Evolutionary conservation across 2,888 invertebrate genomes (phyloP), one percentile per base, ranked within the genome.

Genomic region (Athetis lepigone): DNA sequence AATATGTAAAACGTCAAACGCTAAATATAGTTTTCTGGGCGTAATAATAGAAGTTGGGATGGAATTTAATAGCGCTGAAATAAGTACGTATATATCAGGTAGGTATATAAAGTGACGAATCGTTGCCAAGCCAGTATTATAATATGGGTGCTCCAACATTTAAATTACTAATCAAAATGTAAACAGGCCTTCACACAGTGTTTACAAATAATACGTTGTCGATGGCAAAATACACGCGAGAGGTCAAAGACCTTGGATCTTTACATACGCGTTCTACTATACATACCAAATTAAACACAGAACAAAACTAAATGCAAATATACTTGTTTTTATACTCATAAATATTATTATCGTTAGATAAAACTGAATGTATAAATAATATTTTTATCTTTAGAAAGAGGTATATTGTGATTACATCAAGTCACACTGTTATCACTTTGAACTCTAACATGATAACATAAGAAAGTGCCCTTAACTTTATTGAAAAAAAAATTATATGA

Each of bases 191-290:
- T 64, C 61, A 42, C 57, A 47, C 29, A 58, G 36, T 87, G 88
- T 86, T 88, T 86, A 88, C 88, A 82, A 85, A 88, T 84, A 84
- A n/a, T 65, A 80, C 74, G 71, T 70, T 75, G 80, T 70, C 75
- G 80, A 83, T 84, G 84, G 52, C 56, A 65, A 70, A 60, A 73
- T 79, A 85, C 85, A 81, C 81, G 82, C 79, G 61, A 60, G 79
- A 75, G 88, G 84, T 88, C 87, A 85, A 77, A 60, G 83, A 84
- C 87, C 86, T 81, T 76, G 81, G 57, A 72, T 69, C 67, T 69
- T 75, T 82, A 78, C 77, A 78, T 79, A 81, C 77, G 42, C 58
- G 52, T 55, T 61, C 47, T 2, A 39, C 25, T 50, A 55, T 56
- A 78, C 59, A 54, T 64, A 70, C 23, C 13, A 63, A 23, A 52